Evolutionary conservation across 1,140 invertebrate genomes (phyloP).

Genomic region (Druon quercuslanigerum): DNA sequence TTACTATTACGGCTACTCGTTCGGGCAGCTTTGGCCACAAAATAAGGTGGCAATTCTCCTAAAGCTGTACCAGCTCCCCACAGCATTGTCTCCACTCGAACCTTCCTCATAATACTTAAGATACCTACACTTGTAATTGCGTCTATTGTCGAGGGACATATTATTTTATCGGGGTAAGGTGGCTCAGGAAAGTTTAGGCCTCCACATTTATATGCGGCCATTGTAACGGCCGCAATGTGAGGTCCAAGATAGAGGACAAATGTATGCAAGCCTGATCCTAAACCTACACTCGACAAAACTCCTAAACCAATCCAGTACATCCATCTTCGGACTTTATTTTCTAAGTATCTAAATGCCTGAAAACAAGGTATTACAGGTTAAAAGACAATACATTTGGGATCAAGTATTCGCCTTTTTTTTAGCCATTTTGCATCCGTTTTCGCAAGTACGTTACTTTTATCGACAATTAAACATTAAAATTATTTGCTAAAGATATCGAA

Average conservation of each 20-base stretch:
- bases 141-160: conserved; percentile 83
- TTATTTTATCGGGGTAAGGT: conserved; percentile 92
- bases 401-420: no score
- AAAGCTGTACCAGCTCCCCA: conserved; percentile 99
- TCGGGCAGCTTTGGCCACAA: conserved; percentile 96
- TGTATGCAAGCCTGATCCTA: conserved; percentile 98
- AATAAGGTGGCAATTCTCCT: conserved; percentile 97
- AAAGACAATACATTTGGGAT: no score
- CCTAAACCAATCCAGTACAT: conserved; percentile 97
- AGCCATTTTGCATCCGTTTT: no score
- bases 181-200: conserved; percentile 95
- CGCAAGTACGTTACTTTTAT: no score
- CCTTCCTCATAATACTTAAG: conserved; percentile 96
- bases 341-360: conserved; percentile 76
- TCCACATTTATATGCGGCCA: conserved; percentile 98
- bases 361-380: conserved; percentile 49
- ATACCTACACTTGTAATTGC: conserved; percentile 79
- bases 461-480: no score
- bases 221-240: conserved; percentile 94
- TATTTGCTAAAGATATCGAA: no score
- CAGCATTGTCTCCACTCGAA: conserved; percentile 96
- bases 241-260: conserved; percentile 98
- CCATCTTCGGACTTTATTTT: conserved; percentile 83
- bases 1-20: conserved; percentile 78
- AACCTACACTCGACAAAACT: conserved; percentile 96